These are phyloP conservation scores for Mechanitis messenoides DNA, from an alignment of 2,888 invertebrate genomes.

Conservation along the genomic window DNA sequence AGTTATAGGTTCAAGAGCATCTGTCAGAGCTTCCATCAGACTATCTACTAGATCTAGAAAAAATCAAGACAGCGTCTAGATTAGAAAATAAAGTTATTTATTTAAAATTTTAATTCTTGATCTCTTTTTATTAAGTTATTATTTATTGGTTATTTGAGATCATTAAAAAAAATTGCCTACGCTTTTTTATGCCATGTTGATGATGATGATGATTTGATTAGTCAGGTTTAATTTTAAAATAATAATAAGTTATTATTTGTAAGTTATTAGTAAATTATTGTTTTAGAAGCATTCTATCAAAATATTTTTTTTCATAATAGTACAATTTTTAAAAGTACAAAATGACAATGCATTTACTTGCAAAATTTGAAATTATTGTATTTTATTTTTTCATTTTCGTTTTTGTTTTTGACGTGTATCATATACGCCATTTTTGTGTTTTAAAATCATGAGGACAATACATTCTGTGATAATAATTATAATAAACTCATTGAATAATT, in stretches of 20 bases:
- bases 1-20: conserved; percentile 58
- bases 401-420: conserved; percentile 3
- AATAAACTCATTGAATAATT: conserved; percentile 20
- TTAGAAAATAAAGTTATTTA: conserved; percentile 6
- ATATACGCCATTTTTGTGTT: conserved; percentile 22
- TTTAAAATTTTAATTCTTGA: background rate
- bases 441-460: conserved; percentile 22
- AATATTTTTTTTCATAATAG: too few relatives aligned
- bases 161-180: too few relatives aligned
- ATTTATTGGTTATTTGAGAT: conserved; percentile 2
- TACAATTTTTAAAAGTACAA: too few relatives aligned
- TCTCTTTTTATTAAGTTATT: conserved; percentile 4
- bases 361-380: too few relatives aligned
- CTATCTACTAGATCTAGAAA: conserved; percentile 46
- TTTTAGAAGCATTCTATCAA: too few relatives aligned
- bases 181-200: too few relatives aligned
- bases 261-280: too few relatives aligned
- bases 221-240: too few relatives aligned
- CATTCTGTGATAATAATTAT: conserved; percentile 28
- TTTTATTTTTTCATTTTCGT: too few relatives aligned
- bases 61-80: conserved; percentile 36
- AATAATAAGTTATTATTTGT: too few relatives aligned
- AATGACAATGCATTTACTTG: too few relatives aligned
- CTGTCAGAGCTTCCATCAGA: conserved; percentile 53
- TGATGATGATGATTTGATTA: too few relatives aligned